Evolutionary conservation across 2,888 invertebrate species (phyloP), one percentile per base, ranked within the genome.

Genomic region (Chymomyza procnemis): DNA sequence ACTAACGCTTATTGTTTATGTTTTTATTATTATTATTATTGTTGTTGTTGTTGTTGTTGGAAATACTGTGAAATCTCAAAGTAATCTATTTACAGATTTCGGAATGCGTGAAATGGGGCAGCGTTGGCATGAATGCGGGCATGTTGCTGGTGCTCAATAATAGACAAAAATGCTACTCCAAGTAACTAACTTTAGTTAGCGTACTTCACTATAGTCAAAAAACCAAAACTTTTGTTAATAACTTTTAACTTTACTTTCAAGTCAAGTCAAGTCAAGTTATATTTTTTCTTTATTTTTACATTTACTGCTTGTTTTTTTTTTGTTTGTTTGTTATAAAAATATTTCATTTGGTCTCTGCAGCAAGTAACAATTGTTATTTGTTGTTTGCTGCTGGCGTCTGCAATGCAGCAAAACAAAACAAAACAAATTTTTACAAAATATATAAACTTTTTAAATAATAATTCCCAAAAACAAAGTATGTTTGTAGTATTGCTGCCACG

Each of bases 21-120:
- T 26, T 26, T 22, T 22, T 22, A 22, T 34, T 34, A 34, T 34
- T 8, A 8, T 34, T 41, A 41, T 41, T 41, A 12, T 41, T 41
- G 9, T 41, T 41, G 34, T 41, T 12, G 2, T 41, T 41, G 34
- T 41, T 41, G 34, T 41, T 41, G 34, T 41, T 41, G 34, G 34
- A 41, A 41, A 41, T 41, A 12, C 34, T 41, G 34, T 41, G 70
- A 67, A 70, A 72, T 80, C 73, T 73, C 91, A 84, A 79, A 74
- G 74, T 52, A 79, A 87, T 85, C 66, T 82, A 85, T 92, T 93
- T 93, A 56, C 92, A 94, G 94, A 93, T 94, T 91, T 94, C 93
- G 90, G 94, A 94, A 91, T 93, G 94, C 88, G 92, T 94, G 76
- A 94, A 93, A 91, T 94, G 94, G 94, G 94, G 94, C 87, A 94